phyloP scores from a whole-genome alignment of 2,797 vertebrate species.

The Brachyrhaphis roseni region DNA sequence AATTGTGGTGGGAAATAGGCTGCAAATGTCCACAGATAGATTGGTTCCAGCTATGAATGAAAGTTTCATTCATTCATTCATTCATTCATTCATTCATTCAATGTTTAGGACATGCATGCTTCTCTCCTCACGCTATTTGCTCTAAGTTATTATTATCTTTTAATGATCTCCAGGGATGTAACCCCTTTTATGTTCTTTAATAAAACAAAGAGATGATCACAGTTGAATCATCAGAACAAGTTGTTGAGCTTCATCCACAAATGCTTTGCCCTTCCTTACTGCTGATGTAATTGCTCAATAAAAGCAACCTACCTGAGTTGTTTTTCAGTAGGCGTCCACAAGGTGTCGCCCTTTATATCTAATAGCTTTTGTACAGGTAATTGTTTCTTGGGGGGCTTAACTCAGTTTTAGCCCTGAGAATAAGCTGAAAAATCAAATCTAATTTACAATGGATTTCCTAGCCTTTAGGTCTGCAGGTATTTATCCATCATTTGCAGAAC shows the following conservation, averaged over 20 bases:
- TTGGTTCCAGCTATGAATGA: not conserved
- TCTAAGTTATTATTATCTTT: not conserved
- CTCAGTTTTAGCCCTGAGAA: not conserved
- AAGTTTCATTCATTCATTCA: slow-evolving; percentile 15
- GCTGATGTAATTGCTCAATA: not conserved
- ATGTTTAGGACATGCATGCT: not conserved
- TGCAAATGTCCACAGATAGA: slow-evolving; percentile 18
- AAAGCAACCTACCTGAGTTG: not conserved
- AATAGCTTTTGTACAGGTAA: not conserved
- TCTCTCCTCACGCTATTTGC: slow-evolving; percentile 32
- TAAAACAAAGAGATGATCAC: not conserved
- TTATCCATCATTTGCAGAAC: slow-evolving; percentile 5
- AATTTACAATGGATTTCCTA: not conserved
- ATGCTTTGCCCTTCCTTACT: not conserved
- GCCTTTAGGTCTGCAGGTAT: not conserved
- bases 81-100: slow-evolving; percentile 20
- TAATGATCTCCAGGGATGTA: slow-evolving; percentile 4
- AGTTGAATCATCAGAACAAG: not conserved
- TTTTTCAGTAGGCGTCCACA: slow-evolving; percentile 52
- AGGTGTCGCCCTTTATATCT: slow-evolving; percentile 65
- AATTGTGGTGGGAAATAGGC: not conserved
- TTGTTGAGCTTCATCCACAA: not conserved
- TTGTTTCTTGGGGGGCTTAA: not conserved
- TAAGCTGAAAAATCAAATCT: not conserved
- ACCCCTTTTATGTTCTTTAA: not conserved